Evolutionary conservation across 2,888 invertebrate genomes (phyloP).

Genomic region (Philhelius pedissequus): DNA sequence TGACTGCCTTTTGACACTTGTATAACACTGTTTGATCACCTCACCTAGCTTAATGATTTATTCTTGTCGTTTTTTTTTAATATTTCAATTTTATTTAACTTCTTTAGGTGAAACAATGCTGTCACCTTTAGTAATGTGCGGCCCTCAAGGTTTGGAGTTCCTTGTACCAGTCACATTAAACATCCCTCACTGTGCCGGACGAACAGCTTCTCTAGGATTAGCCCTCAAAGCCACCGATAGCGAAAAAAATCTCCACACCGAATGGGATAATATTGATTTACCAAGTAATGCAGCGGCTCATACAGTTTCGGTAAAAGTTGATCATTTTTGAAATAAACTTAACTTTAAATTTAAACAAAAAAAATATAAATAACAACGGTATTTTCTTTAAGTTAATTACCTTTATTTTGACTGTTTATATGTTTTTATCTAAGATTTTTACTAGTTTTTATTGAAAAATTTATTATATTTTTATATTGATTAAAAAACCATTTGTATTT

Average conservation of each 20-base stretch:
- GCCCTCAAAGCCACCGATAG: constrained; percentile 90
- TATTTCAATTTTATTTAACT: neutral
- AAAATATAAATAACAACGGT: constrained; percentile 21
- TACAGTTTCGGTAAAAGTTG: constrained; percentile 93
- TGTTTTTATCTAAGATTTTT: neutral
- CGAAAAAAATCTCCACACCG: constrained; percentile 90
- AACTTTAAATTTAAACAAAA: constrained; percentile 61
- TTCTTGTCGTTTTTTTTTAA: neutral
- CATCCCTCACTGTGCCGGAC: constrained; percentile 92
- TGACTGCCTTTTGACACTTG: constrained; percentile 50
- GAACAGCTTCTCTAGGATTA: constrained; percentile 87
- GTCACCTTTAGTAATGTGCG: constrained; percentile 97
- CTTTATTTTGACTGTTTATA: neutral
- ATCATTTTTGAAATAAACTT: constrained; percentile 85
- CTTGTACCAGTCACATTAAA: constrained; percentile 92
- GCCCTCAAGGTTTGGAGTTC: constrained; percentile 95
- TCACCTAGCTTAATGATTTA: constrained; percentile 7
- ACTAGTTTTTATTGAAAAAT: neutral
- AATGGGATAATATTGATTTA: constrained; percentile 91
- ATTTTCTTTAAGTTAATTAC: constrained; percentile 23
- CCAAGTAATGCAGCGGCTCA: constrained; percentile 91
- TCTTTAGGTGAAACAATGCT: constrained; percentile 93
- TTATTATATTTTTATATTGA: neutral
- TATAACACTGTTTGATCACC: constrained; percentile 57
- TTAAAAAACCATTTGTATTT: constrained; percentile 28